Evolutionary conservation across 2,888 invertebrate species (phyloP), one percentile per base, ranked within the genome.

Genomic region (Melanotus villosus): DNA sequence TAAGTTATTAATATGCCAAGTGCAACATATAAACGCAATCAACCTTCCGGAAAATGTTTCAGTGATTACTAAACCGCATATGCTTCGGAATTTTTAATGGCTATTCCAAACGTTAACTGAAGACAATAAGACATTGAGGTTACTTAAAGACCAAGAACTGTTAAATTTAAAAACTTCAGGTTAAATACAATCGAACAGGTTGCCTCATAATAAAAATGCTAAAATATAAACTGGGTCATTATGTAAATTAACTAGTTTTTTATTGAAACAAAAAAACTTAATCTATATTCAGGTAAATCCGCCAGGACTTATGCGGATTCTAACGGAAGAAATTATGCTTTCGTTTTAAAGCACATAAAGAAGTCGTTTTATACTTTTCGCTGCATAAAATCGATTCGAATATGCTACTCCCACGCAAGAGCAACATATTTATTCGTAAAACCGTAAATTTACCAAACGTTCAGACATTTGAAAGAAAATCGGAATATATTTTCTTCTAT

Each of bases 1-100:
- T n/a, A 45, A n/a, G 21, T 21, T 45, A 45, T 21, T 21, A 21
- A 45, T 45, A 45, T 45, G 45, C 21, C 10, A 21, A 19, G n/a
- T 45, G 45, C 14, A n/a, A 21, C 45, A 45, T 14, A 36, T n/a
- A 45, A 10, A 21, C 45, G 45, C n/a, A 45, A 21, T 45, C 45
- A 45, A 45, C 9, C 21, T 19, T 21, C 21, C 21, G 19, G 10
- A 3, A 21, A 45, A 45, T n/a, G 19, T 21, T 19, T 45, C 21
- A 10, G 45, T 21, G 19, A 7, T 26, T 26, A 26, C 26, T 26
- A 7, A 26, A 26, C 26, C 26, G 26, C 4, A 26, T 26, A 26
- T 26, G 26, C 26, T 26, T 5, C 7, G 7, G 26, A 26, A 26
- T 7, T 5, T 5, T 26, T n/a, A n/a, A 26, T 7, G 26, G 7